Conservation (phyloP, 1,140 invertebrate genomes). For the Diorhabda carinulata region DNA sequence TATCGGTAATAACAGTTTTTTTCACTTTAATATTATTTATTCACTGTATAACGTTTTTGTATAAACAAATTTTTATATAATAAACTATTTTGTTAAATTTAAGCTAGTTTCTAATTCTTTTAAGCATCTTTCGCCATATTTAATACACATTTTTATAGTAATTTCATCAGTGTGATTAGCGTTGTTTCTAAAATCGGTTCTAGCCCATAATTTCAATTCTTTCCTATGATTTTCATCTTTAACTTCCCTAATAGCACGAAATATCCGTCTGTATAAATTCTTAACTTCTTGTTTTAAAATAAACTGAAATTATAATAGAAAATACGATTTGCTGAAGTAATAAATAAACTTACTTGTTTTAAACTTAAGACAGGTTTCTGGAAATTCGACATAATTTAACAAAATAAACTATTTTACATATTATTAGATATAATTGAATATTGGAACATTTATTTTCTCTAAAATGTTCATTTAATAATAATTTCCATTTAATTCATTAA, state of each 20-base stretch:
- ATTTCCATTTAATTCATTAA: too few relatives aligned
- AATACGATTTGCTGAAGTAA: background rate
- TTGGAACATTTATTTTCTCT: too few relatives aligned
- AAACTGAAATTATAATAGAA: constrained; percentile 55
- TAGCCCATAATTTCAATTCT: constrained; percentile 67
- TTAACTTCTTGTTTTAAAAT: constrained; percentile 70
- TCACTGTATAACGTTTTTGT: constrained; percentile 22
- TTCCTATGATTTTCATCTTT: constrained; percentile 58
- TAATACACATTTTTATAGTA: constrained; percentile 66
- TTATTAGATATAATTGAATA: too few relatives aligned
- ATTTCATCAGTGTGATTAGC: constrained; percentile 64
- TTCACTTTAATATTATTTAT: constrained; percentile 34
- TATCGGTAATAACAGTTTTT: constrained; percentile 27
- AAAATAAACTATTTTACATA: too few relatives aligned
- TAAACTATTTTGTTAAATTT: constrained; percentile 48
- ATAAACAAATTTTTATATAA: constrained; percentile 3
- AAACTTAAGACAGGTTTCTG: constrained; percentile 27
- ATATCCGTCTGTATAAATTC: constrained; percentile 69
- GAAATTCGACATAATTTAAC: constrained; percentile 16
- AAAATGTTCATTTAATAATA: too few relatives aligned
- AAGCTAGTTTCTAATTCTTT: constrained; percentile 64
- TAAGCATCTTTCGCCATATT: constrained; percentile 63
- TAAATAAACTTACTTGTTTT: constrained; percentile 27
- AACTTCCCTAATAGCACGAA: constrained; percentile 62
- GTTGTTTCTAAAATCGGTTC: constrained; percentile 66